Evolutionary conservation across 2,113 vertebrate genomes (phyloP), one percentile per base, ranked within the genome.

Genomic region (Melanerpes aurifrons): DNA sequence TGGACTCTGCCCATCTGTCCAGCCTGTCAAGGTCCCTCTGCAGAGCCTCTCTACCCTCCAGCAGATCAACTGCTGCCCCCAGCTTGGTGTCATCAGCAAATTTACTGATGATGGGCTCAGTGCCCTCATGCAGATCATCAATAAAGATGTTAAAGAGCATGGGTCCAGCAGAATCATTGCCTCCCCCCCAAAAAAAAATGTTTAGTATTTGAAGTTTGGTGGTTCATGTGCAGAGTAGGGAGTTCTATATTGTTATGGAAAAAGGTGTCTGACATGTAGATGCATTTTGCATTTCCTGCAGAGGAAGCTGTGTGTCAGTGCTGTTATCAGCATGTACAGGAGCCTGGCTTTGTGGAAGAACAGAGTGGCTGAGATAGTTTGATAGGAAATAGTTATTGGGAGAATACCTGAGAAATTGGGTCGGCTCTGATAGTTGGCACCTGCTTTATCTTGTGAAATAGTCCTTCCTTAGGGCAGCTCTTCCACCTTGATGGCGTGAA

Each of bases 221-320:
- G 21, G n/a, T 15, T 72, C 10, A 4, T 57, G 12, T 21, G 21
- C 68, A 37, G 54, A 69, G 22, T 32, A 74, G 48, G 12, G 71
- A 81, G 50, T 62, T 31, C 7, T 54, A 4, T 31, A 19, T n/a
- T 72, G 71, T 32, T 54, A 13, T 68, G 25, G 28, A 9, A 32
- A 67, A 32, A 32, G 15, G 1, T 50, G 13, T 71, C 16, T 74
- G 87, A 6, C 59, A 54, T 10, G 2, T 47, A n/a, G 67, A 26
- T 48, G 25, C 54, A 50, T 88, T 83, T 40, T 67, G n/a, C 20
- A 14, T 66, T 74, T 61, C 31, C n/a, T 73, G 63, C 47, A 76
- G 24, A 50, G 50, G 9, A 45, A 10, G n/a, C 31, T 0, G 0
- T 54, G 37, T 12, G 29, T 26, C 37, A 47, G 2, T 74, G 9